A percentile compares a stretch with the other conserved stretches of the same genome.
Conservation (phyloP, 2,797 vertebrate species). For the Enoplosus armatus region DNA sequence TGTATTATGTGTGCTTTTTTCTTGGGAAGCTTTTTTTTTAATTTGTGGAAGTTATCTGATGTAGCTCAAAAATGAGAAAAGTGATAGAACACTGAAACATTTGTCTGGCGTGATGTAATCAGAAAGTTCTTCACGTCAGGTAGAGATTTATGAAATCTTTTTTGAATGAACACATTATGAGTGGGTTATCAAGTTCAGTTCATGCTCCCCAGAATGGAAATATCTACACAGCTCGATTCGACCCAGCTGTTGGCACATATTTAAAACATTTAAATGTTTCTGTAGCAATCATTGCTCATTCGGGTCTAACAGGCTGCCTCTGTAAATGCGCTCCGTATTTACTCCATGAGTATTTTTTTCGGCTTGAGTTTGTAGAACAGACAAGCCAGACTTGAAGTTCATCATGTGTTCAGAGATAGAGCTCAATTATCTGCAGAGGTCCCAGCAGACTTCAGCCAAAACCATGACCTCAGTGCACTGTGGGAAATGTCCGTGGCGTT, state of each 20-base stretch:
- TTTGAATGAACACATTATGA: too few relatives aligned
- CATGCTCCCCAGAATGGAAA: background rate
- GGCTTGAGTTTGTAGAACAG: conserved; percentile 28
- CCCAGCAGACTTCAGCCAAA: conserved; percentile 53
- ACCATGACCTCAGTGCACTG: conserved; percentile 77
- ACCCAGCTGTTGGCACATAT: conserved; percentile 39
- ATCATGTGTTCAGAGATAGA: conserved; percentile 65
- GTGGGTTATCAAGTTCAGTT: background rate
- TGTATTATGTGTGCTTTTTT: too few relatives aligned
- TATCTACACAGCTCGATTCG: conserved; percentile 1
- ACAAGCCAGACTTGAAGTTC: conserved; percentile 45
- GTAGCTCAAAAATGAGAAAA: too few relatives aligned
- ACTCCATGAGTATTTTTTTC: conserved; percentile 22
- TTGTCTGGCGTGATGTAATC: too few relatives aligned
- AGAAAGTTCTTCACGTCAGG: too few relatives aligned
- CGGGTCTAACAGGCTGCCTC: conserved; percentile 23
- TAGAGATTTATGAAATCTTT: too few relatives aligned
- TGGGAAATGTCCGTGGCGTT: conserved; percentile 67
- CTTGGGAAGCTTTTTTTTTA: too few relatives aligned
- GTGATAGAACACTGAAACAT: too few relatives aligned
- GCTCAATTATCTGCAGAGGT: conserved; percentile 71
- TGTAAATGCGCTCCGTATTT: conserved; percentile 25
- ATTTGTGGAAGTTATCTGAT: too few relatives aligned
- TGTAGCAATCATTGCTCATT: conserved; percentile 49
- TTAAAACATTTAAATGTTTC: conserved; percentile 41